These are phyloP conservation scores for Synanthedon vespiformis DNA, from an alignment of 2,888 invertebrate species.

Conservation along the genomic window DNA sequence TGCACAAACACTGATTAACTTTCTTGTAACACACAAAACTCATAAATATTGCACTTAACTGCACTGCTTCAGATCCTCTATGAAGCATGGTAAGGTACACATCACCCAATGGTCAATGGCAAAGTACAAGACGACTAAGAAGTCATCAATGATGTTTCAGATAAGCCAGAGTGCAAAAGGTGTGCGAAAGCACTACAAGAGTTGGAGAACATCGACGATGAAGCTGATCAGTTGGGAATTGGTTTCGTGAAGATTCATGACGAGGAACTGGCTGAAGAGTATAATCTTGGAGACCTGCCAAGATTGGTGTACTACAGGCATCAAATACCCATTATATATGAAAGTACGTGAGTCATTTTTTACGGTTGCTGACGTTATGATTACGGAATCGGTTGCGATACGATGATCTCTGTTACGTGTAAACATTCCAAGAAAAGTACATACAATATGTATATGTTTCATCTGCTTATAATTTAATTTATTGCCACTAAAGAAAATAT, in stretches of 20 bases:
- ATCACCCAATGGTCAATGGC: background rate
- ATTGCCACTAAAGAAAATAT: too few relatives aligned
- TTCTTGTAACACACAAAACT: slow-evolving; percentile 14
- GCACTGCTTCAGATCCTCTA: slow-evolving; percentile 50
- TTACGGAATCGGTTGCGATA: slow-evolving; percentile 19
- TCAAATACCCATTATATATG: slow-evolving; percentile 94
- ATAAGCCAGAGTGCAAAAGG: slow-evolving; percentile 92
- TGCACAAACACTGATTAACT: slow-evolving; percentile 1
- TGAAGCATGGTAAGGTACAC: slow-evolving; percentile 32
- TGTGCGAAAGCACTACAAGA: slow-evolving; percentile 91
- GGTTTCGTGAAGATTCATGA: slow-evolving; percentile 96
- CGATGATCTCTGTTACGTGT: slow-evolving; percentile 15
- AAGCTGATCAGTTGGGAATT: slow-evolving; percentile 93
- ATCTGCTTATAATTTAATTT: background rate
- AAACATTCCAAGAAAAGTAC: background rate
- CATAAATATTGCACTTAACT: slow-evolving; percentile 42
- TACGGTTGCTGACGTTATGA: slow-evolving; percentile 31
- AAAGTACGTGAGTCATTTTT: slow-evolving; percentile 74
- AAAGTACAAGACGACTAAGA: background rate
- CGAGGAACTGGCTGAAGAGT: slow-evolving; percentile 90
- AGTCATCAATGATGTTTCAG: slow-evolving; percentile 59
- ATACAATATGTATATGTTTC: background rate
- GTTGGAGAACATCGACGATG: slow-evolving; percentile 94
- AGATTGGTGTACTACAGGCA: slow-evolving; percentile 93
- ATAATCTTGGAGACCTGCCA: slow-evolving; percentile 89